A percentile compares a stretch with the other conserved stretches of the same genome.
These are phyloP conservation scores for Calidris pygmaea DNA, from an alignment of 2,113 vertebrate genomes.

Conservation along the genomic window DNA sequence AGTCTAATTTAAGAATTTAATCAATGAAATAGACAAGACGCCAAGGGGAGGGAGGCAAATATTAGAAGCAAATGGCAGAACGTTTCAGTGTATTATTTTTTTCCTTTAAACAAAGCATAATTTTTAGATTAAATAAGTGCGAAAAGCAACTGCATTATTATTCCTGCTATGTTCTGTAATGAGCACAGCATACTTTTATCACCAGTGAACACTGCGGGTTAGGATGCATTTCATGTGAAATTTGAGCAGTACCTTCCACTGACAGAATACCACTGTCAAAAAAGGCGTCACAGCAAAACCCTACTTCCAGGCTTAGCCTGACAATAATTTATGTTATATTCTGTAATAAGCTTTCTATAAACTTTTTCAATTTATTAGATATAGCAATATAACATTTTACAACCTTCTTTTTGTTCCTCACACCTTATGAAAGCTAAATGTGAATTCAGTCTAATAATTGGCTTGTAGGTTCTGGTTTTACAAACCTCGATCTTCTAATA, in stretches of 20 bases:
- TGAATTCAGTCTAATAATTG: background rate
- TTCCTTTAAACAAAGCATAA: background rate
- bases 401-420: background rate
- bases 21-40: background rate
- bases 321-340: background rate
- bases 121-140: background rate
- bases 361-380: background rate
- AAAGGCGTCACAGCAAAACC: background rate
- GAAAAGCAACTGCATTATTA: background rate
- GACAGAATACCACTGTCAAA: background rate
- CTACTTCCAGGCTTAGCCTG: background rate
- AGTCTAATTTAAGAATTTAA: background rate
- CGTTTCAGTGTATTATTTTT: fast-evolving
- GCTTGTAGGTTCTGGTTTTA: background rate
- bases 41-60: background rate
- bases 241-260: background rate
- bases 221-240: background rate
- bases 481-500: background rate
- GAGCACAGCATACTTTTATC: background rate
- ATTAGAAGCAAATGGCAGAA: background rate
- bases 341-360: background rate
- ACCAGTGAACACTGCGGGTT: background rate
- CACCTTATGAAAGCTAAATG: background rate
- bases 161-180: background rate
- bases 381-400: background rate